These are phyloP conservation scores for Manis javanica DNA, from an alignment of 2,797 vertebrate genomes.

Conservation along the genomic window DNA sequence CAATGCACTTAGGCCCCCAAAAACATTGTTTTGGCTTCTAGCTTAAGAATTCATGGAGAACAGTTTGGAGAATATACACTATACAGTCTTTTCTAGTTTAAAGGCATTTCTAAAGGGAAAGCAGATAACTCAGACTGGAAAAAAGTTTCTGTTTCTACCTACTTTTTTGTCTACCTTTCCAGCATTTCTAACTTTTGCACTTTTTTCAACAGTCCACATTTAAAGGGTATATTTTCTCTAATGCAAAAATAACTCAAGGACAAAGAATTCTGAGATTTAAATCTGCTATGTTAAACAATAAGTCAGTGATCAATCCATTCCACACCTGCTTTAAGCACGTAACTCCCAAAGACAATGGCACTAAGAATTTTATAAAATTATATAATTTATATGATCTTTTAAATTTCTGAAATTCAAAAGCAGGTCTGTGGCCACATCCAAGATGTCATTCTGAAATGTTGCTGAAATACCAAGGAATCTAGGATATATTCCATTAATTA, in stretches of 20 bases:
- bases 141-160: constrained; percentile 80
- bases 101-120: constrained; percentile 81
- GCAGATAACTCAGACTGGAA: constrained; percentile 80
- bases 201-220: constrained; percentile 62
- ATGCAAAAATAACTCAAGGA: constrained; percentile 50
- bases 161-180: constrained; percentile 74
- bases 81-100: constrained; percentile 84
- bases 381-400: too few relatives aligned
- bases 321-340: neutral
- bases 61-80: constrained; percentile 81
- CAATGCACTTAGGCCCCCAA: constrained; percentile 83
- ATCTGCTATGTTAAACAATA: constrained; percentile 10
- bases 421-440: neutral
- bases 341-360: constrained; percentile 28
- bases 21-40: constrained; percentile 86
- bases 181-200: constrained; percentile 65
- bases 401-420: constrained; percentile 7
- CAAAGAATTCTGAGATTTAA: constrained; percentile 53
- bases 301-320: neutral
- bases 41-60: constrained; percentile 85
- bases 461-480: constrained; percentile 47
- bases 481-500: neutral
- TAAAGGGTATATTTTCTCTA: constrained; percentile 63
- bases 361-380: neutral
- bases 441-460: constrained; percentile 24